These are phyloP conservation scores for Drosophila yooni DNA, from an alignment of 2,888 invertebrate species.

Conservation along the genomic window DNA sequence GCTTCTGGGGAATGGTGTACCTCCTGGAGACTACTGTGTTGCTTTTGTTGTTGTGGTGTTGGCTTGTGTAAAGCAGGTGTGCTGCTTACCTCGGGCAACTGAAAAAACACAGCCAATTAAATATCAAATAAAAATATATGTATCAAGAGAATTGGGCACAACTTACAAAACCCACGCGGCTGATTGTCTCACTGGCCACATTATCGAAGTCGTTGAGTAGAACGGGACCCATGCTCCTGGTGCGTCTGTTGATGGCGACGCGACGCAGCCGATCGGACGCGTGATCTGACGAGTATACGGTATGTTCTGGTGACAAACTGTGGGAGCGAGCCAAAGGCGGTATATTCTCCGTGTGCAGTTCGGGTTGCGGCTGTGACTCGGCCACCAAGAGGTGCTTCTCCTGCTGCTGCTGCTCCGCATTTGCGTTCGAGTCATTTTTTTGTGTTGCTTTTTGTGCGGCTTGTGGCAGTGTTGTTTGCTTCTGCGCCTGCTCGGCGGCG, in stretches of 20 bases:
- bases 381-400: neutral
- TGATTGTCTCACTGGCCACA: neutral
- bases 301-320: neutral
- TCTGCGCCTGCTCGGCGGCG: conserved; percentile 1
- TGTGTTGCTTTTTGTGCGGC: neutral
- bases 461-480: neutral
- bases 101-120: neutral
- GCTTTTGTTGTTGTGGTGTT: neutral
- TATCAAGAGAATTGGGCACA: neutral
- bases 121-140: neutral
- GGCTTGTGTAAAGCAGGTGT: conserved; percentile 26
- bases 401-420: neutral
- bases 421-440: neutral
- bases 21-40: neutral
- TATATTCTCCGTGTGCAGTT: neutral
- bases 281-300: neutral
- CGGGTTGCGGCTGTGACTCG: conserved; percentile 18
- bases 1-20: neutral
- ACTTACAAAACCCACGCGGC: conserved; percentile 25
- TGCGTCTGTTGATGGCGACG: neutral
- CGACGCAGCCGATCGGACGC: neutral
- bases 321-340: neutral
- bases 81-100: conserved; percentile 48
- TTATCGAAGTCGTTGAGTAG: conserved; percentile 5
- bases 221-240: neutral